Evolutionary conservation across 2,797 vertebrate genomes (phyloP), one percentile per base, ranked within the genome.

Genomic region (Tapirus indicus): DNA sequence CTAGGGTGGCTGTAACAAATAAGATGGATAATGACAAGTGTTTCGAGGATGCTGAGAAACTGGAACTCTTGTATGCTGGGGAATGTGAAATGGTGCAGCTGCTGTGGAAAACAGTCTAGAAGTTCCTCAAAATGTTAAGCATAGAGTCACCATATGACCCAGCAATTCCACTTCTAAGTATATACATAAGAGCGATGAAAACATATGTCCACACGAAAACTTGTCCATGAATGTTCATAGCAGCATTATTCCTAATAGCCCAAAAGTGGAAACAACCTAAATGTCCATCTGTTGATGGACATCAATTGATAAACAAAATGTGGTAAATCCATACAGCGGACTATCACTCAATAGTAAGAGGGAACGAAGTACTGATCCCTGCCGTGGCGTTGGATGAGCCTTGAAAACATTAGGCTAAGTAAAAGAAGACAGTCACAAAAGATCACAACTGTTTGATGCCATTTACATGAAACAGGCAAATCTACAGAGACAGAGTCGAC

Each of bases 361-460:
- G 8, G 56, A 23, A 62, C 12, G 68, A 29, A 29, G n/a, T 38
- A 18, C 54, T 11, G 27, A 44, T 12, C 10, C 41, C 5, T 2
- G 18, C 25, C 12, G 10, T 25, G 12, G 4, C 17, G 11, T 0
- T 0, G 41, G 41, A 16, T 18, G n/a, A 49, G 11, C 32, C 17
- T 29, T 32, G 54, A 62, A 35, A 58, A 54, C 49, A 4, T 47
- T 25, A 16, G 20, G 41, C 78, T 52, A 35, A 82, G 60, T 66
- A 14, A 69, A 44, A 52, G 92, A 25, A 80, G 75, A 49, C 27
- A 35, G 32, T 35, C 72, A 78, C 62, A 11, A 21, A 47, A 71
- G 77, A 17, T 21, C 32, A 21, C 64, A 47, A 29, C 16, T 60
- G 13, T n/a, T 9, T 6, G 18, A 78, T 49, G 38, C 74, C 47